These are phyloP conservation scores for Synchiropus splendidus DNA, from an alignment of 2,113 vertebrate genomes.

Conservation along the genomic window DNA sequence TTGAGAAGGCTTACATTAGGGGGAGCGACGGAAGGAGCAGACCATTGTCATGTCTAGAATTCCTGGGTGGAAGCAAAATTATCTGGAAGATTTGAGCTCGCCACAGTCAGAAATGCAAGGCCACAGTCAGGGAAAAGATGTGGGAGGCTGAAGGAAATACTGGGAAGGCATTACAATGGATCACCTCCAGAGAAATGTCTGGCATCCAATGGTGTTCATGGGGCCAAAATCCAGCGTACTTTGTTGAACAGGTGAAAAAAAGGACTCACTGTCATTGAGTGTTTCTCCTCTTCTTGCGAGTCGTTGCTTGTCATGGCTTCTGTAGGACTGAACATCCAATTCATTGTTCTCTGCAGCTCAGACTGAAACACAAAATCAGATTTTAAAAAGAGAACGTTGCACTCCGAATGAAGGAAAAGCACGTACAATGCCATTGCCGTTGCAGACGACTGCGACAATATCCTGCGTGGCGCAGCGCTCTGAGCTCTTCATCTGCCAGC, in stretches of 20 bases:
- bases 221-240: too few relatives aligned
- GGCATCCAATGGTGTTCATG: too few relatives aligned
- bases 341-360: slow-evolving; percentile 23
- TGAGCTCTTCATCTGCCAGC: slow-evolving; percentile 1
- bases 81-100: too few relatives aligned
- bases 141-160: too few relatives aligned
- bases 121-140: too few relatives aligned
- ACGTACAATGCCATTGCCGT: slow-evolving; percentile 55
- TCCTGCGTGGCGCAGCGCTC: slow-evolving; percentile 22
- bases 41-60: too few relatives aligned
- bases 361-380: slow-evolving; percentile 23
- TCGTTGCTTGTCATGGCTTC: slow-evolving; percentile 41
- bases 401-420: background rate
- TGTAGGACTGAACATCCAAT: slow-evolving; percentile 13
- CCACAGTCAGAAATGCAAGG: too few relatives aligned
- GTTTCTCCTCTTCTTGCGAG: slow-evolving; percentile 48
- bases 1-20: too few relatives aligned
- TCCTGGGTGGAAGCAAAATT: too few relatives aligned
- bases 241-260: background rate
- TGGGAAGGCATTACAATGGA: too few relatives aligned
- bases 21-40: too few relatives aligned
- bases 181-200: too few relatives aligned
- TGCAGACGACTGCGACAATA: slow-evolving; percentile 50
- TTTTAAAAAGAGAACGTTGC: background rate
- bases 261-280: slow-evolving; percentile 64